Evolutionary conservation across 2,888 invertebrate species (phyloP).

Genomic region (Drosophila pseudotalamancana): DNA sequence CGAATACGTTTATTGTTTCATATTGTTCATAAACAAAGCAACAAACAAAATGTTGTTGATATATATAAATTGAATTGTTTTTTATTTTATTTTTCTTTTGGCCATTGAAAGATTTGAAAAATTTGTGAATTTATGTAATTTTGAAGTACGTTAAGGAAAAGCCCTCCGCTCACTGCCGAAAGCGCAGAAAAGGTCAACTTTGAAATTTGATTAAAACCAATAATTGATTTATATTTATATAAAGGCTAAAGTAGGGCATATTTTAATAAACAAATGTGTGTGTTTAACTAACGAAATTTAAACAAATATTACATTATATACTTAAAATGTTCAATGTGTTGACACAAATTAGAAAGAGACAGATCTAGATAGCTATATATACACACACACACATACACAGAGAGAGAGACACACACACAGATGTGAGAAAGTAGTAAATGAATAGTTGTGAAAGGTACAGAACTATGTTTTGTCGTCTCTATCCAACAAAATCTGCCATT

Average conservation of each 20-base stretch:
- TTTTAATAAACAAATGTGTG: conserved; percentile 23
- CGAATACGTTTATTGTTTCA: not conserved
- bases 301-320: conserved; percentile 19
- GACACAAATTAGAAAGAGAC: conserved; percentile 43
- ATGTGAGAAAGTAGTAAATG: not conserved
- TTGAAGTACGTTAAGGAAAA: conserved; percentile 25
- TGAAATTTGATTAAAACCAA: conserved; percentile 19
- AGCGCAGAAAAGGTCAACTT: conserved; percentile 36
- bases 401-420: conserved; percentile 16
- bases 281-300: conserved; percentile 19
- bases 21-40: not conserved
- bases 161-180: conserved; percentile 50
- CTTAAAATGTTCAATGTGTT: too few species aligned
- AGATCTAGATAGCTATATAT: conserved; percentile 13
- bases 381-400: conserved; percentile 15
- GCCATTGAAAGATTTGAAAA: not conserved
- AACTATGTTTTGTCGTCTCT: not conserved
- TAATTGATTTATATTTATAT: conserved; percentile 8
- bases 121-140: conserved; percentile 16
- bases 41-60: not conserved
- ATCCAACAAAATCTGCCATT: conserved; percentile 40
- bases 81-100: conserved; percentile 1
- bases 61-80: conserved; percentile 14
- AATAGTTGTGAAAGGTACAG: not conserved
- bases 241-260: conserved; percentile 31